Base-by-base conservation (phyloP, 2,113 vertebrate genomes). In the Poeciliopsis prolifica region DNA sequence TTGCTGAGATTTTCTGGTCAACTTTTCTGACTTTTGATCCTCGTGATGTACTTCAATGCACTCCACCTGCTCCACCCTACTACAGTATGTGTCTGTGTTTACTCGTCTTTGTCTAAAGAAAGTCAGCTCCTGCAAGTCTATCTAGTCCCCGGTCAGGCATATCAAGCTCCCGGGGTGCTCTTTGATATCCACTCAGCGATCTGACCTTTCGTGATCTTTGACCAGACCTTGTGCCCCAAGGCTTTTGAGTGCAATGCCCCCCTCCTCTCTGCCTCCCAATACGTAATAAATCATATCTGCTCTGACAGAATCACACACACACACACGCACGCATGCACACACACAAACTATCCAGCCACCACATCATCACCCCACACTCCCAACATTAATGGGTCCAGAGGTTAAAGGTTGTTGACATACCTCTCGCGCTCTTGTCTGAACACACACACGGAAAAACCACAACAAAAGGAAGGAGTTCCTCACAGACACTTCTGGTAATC, bases 201-300 rank as follows among this genome's bases (percentile, higher is more conserved):
- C 73, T 87, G 87, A 93, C 80, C 91, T 89, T 87, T 89, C 24
- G 65, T 87, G 86, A 85, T 92, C 92, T 92, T 35, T 84, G 91
- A 89, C 89, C 84, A 77, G 87, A 90, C 85, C 68, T 71, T 62
- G 80, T 76, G 87, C 93, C 86, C 80, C 70, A 40, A 28, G 78
- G 81, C 84, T 80, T 91, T 91, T 71, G 82, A 81, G 79, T 82
- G 79, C 73, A 58, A 70, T 51, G 70, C 72, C 70, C 78, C 40
- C 40, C 86, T 76, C 81, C 83, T 78, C 79, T 83, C 74, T 83
- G 69, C 81, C 9, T 60, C 84, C 89, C 89, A 93, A 93, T 88
- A 90, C 78, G 92, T 89, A 92, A 96, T 96, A 95, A 96, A 97
- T 97, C 96, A 96, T 85, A 70, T 80, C 72, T 69, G 70, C 74